These are phyloP conservation scores for Ditylenchus weischeri DNA, from an alignment of 2,888 invertebrate genomes.

Conservation along the genomic window DNA sequence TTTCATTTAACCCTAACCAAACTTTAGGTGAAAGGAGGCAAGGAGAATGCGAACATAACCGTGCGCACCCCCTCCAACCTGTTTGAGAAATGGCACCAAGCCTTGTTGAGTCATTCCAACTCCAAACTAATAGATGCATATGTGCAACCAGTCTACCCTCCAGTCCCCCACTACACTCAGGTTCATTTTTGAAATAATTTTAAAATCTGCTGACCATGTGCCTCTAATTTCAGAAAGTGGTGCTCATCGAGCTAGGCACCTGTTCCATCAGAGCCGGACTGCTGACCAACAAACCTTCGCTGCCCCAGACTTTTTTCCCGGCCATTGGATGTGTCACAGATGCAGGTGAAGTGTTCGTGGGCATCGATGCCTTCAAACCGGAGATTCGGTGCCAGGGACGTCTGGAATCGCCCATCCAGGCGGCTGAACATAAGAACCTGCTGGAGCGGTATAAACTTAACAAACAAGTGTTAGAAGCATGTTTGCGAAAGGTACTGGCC, in stretches of 20 bases:
- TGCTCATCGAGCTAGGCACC: constrained; percentile 66
- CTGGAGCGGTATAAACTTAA: constrained; percentile 63
- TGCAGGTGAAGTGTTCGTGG: constrained; percentile 43
- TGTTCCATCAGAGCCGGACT: constrained; percentile 66
- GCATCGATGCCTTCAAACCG: constrained; percentile 47
- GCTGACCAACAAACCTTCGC: constrained; percentile 59
- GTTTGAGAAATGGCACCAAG: constrained; percentile 62
- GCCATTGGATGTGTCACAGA: constrained; percentile 58
- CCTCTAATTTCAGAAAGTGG: constrained; percentile 60
- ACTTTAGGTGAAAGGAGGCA: constrained; percentile 48
- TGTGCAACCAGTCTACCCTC: constrained; percentile 61
- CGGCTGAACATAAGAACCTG: constrained; percentile 60
- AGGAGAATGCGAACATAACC: constrained; percentile 38
- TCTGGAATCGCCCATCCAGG: constrained; percentile 61
- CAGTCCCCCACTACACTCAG: constrained; percentile 52
- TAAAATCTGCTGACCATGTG: not conserved
- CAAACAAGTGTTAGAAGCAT: constrained; percentile 61
- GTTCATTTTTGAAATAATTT: constrained; percentile 20
- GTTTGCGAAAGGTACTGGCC: constrained; percentile 63
- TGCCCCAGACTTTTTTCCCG: constrained; percentile 66
- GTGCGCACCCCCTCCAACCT: constrained; percentile 49
- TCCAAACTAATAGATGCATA: constrained; percentile 62
- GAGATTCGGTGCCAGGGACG: constrained; percentile 59
- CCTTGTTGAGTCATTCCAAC: constrained; percentile 63
- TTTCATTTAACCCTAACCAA: no score